Percentiles rank a stretch among this genome's conserved stretches.
Evolutionary conservation across 2,888 invertebrate species (phyloP).

Genomic region (Pharmacophagus antenor): DNA sequence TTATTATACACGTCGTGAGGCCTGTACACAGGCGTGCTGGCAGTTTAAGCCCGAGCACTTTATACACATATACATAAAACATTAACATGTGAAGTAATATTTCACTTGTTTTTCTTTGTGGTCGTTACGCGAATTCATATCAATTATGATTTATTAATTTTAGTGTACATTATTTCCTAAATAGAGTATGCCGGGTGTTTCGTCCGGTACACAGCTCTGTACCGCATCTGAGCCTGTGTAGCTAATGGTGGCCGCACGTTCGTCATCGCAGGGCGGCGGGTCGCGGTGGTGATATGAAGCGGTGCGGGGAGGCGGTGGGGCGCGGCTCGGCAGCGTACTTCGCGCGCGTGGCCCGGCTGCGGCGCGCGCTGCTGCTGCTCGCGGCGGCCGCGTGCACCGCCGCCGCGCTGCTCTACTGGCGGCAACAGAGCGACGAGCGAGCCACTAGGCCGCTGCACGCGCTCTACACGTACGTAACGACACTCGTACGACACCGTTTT

Average conservation of each 20-base stretch:
- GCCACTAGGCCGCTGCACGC: slow-evolving; percentile 57
- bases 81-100: too few relatives aligned
- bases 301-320: slow-evolving; percentile 62
- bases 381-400: slow-evolving; percentile 79
- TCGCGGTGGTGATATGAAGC: slow-evolving; percentile 48
- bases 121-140: too few relatives aligned
- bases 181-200: slow-evolving; percentile 17
- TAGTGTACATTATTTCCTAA: background rate
- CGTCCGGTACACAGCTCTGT: background rate
- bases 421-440: slow-evolving; percentile 76
- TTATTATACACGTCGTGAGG: too few relatives aligned
- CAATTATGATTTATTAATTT: too few relatives aligned
- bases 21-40: too few relatives aligned
- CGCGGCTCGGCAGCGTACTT: slow-evolving; percentile 78
- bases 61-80: too few relatives aligned
- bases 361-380: slow-evolving; percentile 78
- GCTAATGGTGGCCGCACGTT: background rate
- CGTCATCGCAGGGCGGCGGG: slow-evolving; percentile 36
- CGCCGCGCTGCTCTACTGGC: slow-evolving; percentile 82
- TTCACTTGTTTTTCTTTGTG: too few relatives aligned
- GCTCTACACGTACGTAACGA: slow-evolving; percentile 47
- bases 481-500: background rate
- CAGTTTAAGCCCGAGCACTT: too few relatives aligned
- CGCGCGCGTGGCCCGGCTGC: slow-evolving; percentile 75
- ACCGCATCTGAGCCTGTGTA: background rate